phyloP scores from a whole-genome alignment of 2,888 invertebrate species.

The Drosophila acutilabella region DNA sequence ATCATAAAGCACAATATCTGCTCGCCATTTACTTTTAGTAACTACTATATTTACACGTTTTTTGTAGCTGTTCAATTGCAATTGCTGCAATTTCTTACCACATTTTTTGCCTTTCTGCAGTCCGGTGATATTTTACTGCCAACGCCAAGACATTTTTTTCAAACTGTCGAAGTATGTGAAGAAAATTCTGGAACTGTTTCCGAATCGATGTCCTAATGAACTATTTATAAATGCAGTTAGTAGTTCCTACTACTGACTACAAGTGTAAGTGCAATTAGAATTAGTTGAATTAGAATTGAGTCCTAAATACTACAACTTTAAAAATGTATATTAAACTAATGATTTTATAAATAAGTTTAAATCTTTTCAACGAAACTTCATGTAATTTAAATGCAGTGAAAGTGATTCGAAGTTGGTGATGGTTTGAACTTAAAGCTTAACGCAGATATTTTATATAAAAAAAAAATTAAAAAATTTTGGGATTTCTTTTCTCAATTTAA shows the following conservation, averaged over 20 bases:
- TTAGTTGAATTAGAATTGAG: not conserved
- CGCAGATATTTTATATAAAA: no score
- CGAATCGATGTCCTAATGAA: constrained; percentile 7
- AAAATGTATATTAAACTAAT: not conserved
- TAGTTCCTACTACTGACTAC: not conserved
- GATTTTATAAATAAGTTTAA: not conserved
- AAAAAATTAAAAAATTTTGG: no score
- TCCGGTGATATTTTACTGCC: constrained; percentile 54
- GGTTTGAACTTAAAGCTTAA: no score
- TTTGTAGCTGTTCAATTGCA: constrained; percentile 42
- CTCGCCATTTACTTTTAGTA: not conserved
- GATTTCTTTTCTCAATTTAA: no score
- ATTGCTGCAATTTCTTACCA: constrained; percentile 55
- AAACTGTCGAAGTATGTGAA: constrained; percentile 16
- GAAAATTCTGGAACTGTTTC: constrained; percentile 14
- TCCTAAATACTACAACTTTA: constrained; percentile 1
- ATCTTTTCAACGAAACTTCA: not conserved
- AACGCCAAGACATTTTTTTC: constrained; percentile 17
- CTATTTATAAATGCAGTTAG: constrained; percentile 6
- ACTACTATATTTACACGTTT: not conserved
- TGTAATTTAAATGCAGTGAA: no score
- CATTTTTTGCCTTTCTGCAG: constrained; percentile 39
- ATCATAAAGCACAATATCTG: not conserved
- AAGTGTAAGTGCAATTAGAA: constrained; percentile 1
- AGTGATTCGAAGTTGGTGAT: no score